Evolutionary conservation across 2,113 vertebrate genomes (phyloP), one percentile per base, ranked within the genome.

Genomic region (Myxocyprinus asiaticus): DNA sequence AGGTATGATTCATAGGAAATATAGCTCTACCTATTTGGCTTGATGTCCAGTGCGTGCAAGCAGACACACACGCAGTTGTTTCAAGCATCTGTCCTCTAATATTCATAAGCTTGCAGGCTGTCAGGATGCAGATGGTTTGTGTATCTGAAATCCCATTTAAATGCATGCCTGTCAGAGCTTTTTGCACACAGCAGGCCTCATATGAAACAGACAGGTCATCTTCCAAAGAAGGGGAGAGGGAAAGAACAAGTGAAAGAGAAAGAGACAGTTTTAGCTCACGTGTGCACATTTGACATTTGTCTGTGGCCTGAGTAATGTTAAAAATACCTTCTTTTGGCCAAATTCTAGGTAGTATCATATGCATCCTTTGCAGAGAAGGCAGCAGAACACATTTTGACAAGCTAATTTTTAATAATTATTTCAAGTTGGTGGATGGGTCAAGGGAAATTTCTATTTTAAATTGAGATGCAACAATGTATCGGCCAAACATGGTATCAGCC

Each of bases 101-200:
- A 85, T 85, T 83, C 71, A 78, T 83, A 81, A 81, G 81, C 70
- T 72, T 78, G 75, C 67, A 55, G 22, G 51, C 81, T 76, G 59
- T 73, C 74, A 74, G 74, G 76, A 81, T 82, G 76, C 81, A 85
- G 81, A 85, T 83, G 81, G 69, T 68, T 69, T 70, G 64, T 78
- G 55, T 81, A 64, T 69, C 78, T 78, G 77, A 83, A 83, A 83
- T 83, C 84, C 78, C 71, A 83, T 85, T 85, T 85, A 81, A 83
- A 85, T 85, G 81, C 81, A 76, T 78, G 70, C 69, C 74, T 79
- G 76, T 82, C 81, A 82, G 64, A 62, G 5, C 58, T 77, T 67
- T 55, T 33, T 61, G 70, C 76, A 48, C 58, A 51, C 58, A 77
- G 68, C 64, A 72, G 48, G 63, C 71, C 70, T 79, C 64, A 4